Base-by-base conservation (phyloP, 2,797 vertebrate genomes). In the Pangasius macronema region DNA sequence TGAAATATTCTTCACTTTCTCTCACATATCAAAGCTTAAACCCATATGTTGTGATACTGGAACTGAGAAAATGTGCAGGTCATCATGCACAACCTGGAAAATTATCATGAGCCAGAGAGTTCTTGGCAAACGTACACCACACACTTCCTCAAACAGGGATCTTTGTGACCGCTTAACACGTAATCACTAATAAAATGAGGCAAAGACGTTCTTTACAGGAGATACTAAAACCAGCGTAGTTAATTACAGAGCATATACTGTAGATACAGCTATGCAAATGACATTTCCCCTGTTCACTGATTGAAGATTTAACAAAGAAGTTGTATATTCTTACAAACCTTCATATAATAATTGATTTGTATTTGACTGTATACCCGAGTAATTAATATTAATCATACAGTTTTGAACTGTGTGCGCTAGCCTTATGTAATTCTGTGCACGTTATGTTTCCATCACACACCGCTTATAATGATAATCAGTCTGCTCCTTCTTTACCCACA, bases 401-500 rank as follows among this genome's bases (percentile, higher is more conserved):
- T 39, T 70, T 22, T 75, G 42, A 75, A n/a, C 42, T 20, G 49
- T 53, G n/a, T 77, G 49, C 33, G n/a, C 3, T 30, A 53, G 30
- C 76, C 18, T 24, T 79, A 36, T 24, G 13, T 22, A 36, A 36
- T 36, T 24, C 20, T 57, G 20, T 39, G 53, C 9, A 39, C 18
- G 3, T 63, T 5, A 33, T 18, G 24, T 81, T 61, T 81, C 20
- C 27, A 3, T 14, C 5, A 61, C 36, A 33, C 55, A 36, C 33
- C 57, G n/a, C 72, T 20, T 79, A n/a, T n/a, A n/a, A n/a, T 42
- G 39, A 84, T 76, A 49, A 57, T 85, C 33, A 68, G 70, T 33
- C 53, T 30, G 63, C 6, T 86, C 24, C 79, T 86, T 84, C 84
- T 86, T 76, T 82, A 73, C 72, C 82, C 75, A 76, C 73, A 22